Percentiles rank a stretch among this genome's conserved stretches.
Evolutionary conservation across 2,888 invertebrate genomes (phyloP).

Genomic region (Rhingia rostrata): DNA sequence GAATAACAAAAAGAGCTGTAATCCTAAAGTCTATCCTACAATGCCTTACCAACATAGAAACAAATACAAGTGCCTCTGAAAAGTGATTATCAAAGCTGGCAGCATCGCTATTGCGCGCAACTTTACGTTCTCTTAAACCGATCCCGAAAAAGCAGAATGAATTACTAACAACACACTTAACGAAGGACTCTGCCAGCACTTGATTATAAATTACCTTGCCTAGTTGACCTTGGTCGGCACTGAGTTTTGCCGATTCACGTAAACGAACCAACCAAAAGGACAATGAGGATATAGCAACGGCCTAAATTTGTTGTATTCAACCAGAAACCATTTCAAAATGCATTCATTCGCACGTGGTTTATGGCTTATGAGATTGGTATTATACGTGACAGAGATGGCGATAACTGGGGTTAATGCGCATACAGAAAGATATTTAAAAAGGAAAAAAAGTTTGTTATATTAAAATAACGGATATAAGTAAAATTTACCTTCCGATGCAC

Average conservation of each 20-base stretch:
- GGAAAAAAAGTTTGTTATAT: no score
- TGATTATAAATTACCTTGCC: constrained; percentile 50
- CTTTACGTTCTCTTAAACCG: constrained; percentile 22
- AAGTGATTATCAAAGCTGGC: constrained; percentile 67
- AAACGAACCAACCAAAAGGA: constrained; percentile 7
- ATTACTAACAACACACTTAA: constrained; percentile 18
- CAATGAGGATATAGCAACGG: not conserved
- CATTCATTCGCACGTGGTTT: not conserved
- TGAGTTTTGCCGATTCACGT: not conserved
- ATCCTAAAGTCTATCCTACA: not conserved
- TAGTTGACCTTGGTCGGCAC: constrained; percentile 26
- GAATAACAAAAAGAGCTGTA: constrained; percentile 40
- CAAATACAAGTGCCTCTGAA: constrained; percentile 27
- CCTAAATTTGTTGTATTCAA: not conserved
- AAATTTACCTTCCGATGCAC: no score
- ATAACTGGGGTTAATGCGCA: constrained; percentile 6
- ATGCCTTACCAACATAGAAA: constrained; percentile 7
- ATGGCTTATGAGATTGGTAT: constrained; percentile 24
- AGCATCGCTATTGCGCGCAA: constrained; percentile 39
- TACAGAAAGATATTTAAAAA: no score
- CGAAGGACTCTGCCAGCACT: constrained; percentile 4
- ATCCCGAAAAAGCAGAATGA: not conserved
- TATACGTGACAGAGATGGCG: constrained; percentile 10
- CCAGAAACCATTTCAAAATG: not conserved
- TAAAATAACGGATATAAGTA: no score